Evolutionary conservation across 2,797 vertebrate genomes (phyloP), one percentile per base, ranked within the genome.

Genomic region (Hipposideros larvatus): DNA sequence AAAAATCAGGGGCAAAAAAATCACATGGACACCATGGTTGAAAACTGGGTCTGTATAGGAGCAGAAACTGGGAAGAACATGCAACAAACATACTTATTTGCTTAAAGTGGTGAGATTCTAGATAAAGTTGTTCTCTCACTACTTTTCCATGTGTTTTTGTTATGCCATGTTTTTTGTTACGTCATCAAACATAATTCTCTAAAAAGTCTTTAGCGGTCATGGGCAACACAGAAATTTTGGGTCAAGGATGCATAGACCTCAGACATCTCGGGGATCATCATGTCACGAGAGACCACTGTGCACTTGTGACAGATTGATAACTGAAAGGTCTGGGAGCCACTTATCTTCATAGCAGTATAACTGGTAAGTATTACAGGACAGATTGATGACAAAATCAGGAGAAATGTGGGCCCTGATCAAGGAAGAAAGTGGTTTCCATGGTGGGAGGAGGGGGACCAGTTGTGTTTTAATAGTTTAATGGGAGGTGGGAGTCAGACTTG

Each of bases 251-350:
- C 66, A 48, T 46, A 97, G 96, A 96, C 85, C 95, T 96, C 92
- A 98, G 96, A 95, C 96, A 73, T 98, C 96, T 98, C 91, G 94
- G 97, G 96, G 97, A 97, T 98, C 97, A 97, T 97, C 96, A 80
- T 97, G 97, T 98, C 95, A 97, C 84, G 75, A 96, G 96, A 93
- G 94, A 95, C 85, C 79, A 91, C 84, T 95, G 95, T 82, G 87
- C 92, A 34, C 96, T 98, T 98, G 97, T 98, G 97, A 98, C 97
- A 97, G 97, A 98, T 96, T 97, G 97, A 97, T 97, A 97, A 98
- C 97, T 97, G 97, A 98, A 97, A 98, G 90, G 95, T 97, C 95
- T 97, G 96, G 92, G 97, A 95, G 91, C 96, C 96, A 75, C 79
- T 87, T 43, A 18, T 63, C 97, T 96, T 91, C 96, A 55, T 31